A percentile compares a stretch with the other conserved stretches of the same genome.
phyloP scores from a whole-genome alignment of 2,797 vertebrate species.

The Periophthalmus magnuspinnatus region DNA sequence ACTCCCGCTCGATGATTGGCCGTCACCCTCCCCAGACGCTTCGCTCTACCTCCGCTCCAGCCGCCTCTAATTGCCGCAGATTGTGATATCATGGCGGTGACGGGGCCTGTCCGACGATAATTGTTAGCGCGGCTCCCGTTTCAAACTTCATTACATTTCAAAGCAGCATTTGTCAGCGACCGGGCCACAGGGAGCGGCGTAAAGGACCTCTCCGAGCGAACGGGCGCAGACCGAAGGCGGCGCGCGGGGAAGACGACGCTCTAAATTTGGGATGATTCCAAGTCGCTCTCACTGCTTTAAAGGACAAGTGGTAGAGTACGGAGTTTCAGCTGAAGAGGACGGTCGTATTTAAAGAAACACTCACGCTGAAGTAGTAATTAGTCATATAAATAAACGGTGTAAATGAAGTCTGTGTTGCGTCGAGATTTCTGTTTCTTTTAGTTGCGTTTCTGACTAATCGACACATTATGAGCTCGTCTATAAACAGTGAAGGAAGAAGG shows the following conservation, averaged over 20 bases:
- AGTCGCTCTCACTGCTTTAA: slow-evolving; percentile 41
- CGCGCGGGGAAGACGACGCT: slow-evolving; percentile 36
- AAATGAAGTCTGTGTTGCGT: too few species aligned
- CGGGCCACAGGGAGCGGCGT: slow-evolving; percentile 65
- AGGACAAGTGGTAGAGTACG: neutral
- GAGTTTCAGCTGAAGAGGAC: neutral
- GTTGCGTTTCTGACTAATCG: neutral
- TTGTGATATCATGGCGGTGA: slow-evolving; percentile 75
- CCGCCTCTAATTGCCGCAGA: slow-evolving; percentile 71
- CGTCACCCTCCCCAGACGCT: slow-evolving; percentile 51
- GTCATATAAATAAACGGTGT: too few species aligned
- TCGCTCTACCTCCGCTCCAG: slow-evolving; percentile 43
- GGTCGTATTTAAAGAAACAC: too few species aligned
- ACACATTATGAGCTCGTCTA: too few species aligned
- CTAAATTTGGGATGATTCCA: slow-evolving; percentile 63
- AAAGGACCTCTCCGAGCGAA: slow-evolving; percentile 58
- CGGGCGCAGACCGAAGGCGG: slow-evolving; percentile 37
- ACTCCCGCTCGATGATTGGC: slow-evolving; percentile 51
- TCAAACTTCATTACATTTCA: slow-evolving; percentile 84
- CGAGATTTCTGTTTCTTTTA: neutral
- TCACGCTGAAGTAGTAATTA: too few species aligned
- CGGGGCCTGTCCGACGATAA: slow-evolving; percentile 74
- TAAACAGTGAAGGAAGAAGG: too few species aligned
- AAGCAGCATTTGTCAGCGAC: slow-evolving; percentile 79
- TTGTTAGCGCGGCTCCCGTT: slow-evolving; percentile 79